These are phyloP conservation scores for Sylvilagus bachmani DNA, from an alignment of 2,113 vertebrate genomes.

Conservation along the genomic window DNA sequence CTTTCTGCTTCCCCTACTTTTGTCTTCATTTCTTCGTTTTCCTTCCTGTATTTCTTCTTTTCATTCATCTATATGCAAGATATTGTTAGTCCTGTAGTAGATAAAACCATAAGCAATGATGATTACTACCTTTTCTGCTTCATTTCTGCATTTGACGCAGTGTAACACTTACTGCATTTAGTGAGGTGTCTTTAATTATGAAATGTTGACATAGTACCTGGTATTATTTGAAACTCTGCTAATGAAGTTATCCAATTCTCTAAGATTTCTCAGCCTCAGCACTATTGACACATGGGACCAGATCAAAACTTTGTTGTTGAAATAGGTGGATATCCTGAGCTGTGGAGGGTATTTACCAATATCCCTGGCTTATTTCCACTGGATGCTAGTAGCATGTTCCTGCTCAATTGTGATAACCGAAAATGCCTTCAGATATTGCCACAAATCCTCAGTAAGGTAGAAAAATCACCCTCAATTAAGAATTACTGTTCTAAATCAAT, in stretches of 20 bases:
- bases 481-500: not conserved
- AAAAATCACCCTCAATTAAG: not conserved
- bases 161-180: not conserved
- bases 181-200: not conserved
- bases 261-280: not conserved
- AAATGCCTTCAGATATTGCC: not conserved
- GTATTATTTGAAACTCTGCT: not conserved
- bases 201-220: not conserved
- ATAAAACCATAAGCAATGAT: not conserved
- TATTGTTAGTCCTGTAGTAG: not conserved
- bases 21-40: not conserved
- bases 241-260: not conserved
- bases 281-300: not conserved
- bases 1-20: not conserved
- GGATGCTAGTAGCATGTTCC: not conserved
- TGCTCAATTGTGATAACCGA: not conserved
- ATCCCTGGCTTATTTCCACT: not conserved
- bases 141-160: not conserved
- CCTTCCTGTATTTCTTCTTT: not conserved
- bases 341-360: not conserved
- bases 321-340: fast-evolving
- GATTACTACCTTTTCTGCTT: not conserved
- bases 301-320: not conserved
- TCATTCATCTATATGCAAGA: not conserved
- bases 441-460: too few species aligned